Evolutionary conservation across 1,140 invertebrate genomes (phyloP).

Genomic region (Lamellibrachia luymesi): DNA sequence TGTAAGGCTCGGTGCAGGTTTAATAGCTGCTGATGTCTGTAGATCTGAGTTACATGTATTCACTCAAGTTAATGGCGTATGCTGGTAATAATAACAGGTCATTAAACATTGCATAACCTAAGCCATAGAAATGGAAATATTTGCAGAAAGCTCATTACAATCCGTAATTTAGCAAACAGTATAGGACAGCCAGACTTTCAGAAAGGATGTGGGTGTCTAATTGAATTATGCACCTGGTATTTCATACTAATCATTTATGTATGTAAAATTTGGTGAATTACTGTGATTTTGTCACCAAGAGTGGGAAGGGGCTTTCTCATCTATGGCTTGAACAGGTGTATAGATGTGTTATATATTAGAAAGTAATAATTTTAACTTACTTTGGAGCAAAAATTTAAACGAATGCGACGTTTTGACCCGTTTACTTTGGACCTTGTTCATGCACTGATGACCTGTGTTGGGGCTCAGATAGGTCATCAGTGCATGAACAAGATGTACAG

Average conservation of each 20-base stretch:
- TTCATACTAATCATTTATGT: neutral
- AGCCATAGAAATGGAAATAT: neutral
- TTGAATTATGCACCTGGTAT: neutral
- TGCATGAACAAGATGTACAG: too few relatives aligned
- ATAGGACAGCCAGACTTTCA: neutral
- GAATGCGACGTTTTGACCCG: too few relatives aligned
- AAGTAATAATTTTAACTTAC: too few relatives aligned
- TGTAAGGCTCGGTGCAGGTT: neutral
- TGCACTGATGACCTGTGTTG: too few relatives aligned
- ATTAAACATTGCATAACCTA: neutral
- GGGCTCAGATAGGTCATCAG: too few relatives aligned
- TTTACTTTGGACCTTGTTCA: too few relatives aligned
- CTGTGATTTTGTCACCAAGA: neutral
- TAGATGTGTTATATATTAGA: too few relatives aligned
- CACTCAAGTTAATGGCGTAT: neutral
- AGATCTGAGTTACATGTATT: neutral
- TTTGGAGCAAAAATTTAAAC: too few relatives aligned
- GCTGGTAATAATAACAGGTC: neutral
- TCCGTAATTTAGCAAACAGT: neutral
- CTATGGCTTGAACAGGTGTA: too few relatives aligned
- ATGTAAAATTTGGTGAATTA: neutral
- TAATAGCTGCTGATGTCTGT: neutral
- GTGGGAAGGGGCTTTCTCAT: neutral
- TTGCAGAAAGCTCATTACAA: neutral
- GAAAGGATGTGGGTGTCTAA: neutral